Percentiles rank a stretch among this genome's conserved stretches.
Evolutionary conservation across 1,140 invertebrate species (phyloP).

Genomic region (Zaprionus tsacasi): DNA sequence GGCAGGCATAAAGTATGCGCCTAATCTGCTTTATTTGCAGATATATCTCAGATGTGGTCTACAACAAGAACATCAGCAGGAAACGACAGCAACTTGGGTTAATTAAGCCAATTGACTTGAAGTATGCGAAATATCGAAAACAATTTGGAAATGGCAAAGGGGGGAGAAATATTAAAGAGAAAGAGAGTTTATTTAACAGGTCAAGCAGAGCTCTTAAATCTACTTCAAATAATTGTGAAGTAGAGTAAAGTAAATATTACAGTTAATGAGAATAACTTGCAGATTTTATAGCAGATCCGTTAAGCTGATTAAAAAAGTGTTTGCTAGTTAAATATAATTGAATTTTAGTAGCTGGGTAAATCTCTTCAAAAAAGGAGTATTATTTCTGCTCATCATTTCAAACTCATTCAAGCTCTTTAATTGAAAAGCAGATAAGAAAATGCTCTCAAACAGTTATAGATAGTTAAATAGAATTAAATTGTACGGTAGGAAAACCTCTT

Average conservation of each 20-base stretch:
- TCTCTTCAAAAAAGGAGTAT: neutral
- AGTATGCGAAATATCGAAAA: constrained; percentile 30
- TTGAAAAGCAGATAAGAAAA: neutral
- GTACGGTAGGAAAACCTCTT: neutral
- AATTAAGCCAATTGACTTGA: constrained; percentile 36
- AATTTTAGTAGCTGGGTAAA: neutral
- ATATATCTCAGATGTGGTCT: constrained; percentile 55
- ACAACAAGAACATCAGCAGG: constrained; percentile 12
- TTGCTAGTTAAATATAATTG: neutral
- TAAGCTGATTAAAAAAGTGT: too few species aligned
- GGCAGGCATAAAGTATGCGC: constrained; percentile 68
- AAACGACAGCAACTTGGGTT: constrained; percentile 19
- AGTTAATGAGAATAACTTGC: too few species aligned
- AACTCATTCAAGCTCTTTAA: neutral
- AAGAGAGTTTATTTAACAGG: neutral
- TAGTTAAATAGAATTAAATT: neutral
- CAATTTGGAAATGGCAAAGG: neutral
- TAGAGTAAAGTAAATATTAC: neutral
- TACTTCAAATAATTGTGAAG: neutral
- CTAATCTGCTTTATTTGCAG: constrained; percentile 59
- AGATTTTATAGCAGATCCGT: too few species aligned
- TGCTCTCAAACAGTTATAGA: neutral
- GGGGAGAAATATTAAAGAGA: neutral
- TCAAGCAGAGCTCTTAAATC: neutral
- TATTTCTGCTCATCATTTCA: neutral